Conservation (phyloP, 2,113 vertebrate genomes). For the Rattus rattus region DNA sequence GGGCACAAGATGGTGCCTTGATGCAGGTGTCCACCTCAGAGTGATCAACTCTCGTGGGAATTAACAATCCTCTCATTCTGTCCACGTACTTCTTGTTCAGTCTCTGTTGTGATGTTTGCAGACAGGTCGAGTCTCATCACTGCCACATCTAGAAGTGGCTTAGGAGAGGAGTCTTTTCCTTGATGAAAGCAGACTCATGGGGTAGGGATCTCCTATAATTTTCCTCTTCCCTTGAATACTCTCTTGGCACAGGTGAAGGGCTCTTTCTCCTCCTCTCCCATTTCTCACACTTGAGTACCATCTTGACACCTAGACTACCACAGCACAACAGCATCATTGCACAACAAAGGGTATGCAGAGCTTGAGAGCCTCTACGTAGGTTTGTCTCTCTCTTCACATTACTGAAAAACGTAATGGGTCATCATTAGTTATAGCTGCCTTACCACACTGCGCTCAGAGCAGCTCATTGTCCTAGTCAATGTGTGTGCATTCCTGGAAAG, state of each 20-base stretch:
- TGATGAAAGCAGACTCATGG: background rate
- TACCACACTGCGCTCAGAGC: background rate
- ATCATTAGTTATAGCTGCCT: background rate
- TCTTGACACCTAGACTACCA: background rate
- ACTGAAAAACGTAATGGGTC: background rate
- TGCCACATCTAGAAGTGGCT: background rate
- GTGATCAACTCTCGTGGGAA: background rate
- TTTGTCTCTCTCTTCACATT: background rate
- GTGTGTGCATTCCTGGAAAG: background rate
- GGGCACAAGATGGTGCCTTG: background rate
- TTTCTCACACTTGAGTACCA: background rate
- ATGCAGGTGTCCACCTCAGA: too few relatives aligned
- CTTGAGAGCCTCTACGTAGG: background rate
- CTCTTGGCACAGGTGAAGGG: too few relatives aligned
- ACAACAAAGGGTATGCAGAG: background rate
- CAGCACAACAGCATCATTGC: background rate
- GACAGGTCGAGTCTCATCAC: accelerated
- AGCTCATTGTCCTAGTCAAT: background rate
- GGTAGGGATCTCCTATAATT: background rate
- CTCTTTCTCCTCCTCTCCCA: background rate
- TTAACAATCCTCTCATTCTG: background rate
- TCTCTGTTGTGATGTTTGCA: background rate
- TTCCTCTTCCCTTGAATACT: background rate
- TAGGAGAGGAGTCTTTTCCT: background rate
- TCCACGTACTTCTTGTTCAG: background rate